Percentiles rank a stretch among this genome's conserved stretches.
These are phyloP conservation scores for Galeruca laticollis DNA, from an alignment of 2,888 invertebrate genomes.

Conservation along the genomic window DNA sequence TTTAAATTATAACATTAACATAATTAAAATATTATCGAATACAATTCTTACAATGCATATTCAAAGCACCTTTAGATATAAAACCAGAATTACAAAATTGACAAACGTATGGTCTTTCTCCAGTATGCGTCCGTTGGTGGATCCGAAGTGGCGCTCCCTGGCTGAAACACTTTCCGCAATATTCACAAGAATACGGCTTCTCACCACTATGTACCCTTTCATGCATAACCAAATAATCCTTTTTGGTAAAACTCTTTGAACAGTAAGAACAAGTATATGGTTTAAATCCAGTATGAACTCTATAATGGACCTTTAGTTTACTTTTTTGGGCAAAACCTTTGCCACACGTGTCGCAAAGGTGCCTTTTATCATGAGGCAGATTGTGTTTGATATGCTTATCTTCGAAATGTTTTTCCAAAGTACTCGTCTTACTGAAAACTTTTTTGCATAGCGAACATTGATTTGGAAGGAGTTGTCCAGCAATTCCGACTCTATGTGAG, in stretches of 20 bases:
- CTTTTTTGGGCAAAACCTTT: slow-evolving; percentile 60
- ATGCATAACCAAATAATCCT: slow-evolving; percentile 58
- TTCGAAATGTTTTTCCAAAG: slow-evolving; percentile 66
- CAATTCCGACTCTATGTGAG: slow-evolving; percentile 61
- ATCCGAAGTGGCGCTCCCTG: slow-evolving; percentile 58
- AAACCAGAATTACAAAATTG: slow-evolving; percentile 71
- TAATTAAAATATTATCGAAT: slow-evolving; percentile 33
- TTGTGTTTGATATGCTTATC: slow-evolving; percentile 58
- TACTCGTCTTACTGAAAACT: slow-evolving; percentile 58
- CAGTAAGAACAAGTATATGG: slow-evolving; percentile 62
- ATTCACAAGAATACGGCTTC: slow-evolving; percentile 60
- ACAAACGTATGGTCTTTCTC: slow-evolving; percentile 66
- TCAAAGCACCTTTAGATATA: slow-evolving; percentile 70
- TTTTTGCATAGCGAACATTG: slow-evolving; percentile 59
- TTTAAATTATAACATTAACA: too few relatives aligned
- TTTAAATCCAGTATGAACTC: slow-evolving; percentile 68
- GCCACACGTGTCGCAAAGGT: slow-evolving; percentile 61
- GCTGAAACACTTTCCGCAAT: slow-evolving; percentile 61
- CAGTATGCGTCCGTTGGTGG: slow-evolving; percentile 58
- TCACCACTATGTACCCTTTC: slow-evolving; percentile 61
- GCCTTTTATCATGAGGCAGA: slow-evolving; percentile 56
- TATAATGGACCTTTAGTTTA: slow-evolving; percentile 57
- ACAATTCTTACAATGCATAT: slow-evolving; percentile 67
- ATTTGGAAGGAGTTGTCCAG: slow-evolving; percentile 65
- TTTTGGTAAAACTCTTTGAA: slow-evolving; percentile 69